These are phyloP conservation scores for Philonicus albiceps DNA, from an alignment of 2,888 invertebrate species.

Conservation along the genomic window DNA sequence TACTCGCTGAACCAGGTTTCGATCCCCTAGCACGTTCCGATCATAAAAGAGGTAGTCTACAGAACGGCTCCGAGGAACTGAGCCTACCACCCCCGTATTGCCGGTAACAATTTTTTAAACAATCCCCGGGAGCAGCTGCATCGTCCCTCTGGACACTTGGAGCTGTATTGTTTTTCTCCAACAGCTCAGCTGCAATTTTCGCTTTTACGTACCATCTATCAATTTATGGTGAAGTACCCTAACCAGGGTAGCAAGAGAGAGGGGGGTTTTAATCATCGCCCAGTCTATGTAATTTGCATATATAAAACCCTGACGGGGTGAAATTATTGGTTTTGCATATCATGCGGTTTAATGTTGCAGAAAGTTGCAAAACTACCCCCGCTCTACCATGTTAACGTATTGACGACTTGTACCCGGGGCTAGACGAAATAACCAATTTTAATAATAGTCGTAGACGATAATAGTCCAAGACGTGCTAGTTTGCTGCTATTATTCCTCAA, in stretches of 20 bases:
- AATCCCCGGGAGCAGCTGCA: background rate
- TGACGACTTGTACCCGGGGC: background rate
- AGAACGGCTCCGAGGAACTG: background rate
- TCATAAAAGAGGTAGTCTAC: background rate
- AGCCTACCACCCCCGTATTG: background rate
- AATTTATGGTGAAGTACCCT: background rate
- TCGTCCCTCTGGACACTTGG: background rate
- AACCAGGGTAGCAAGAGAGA: background rate
- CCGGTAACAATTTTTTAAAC: background rate
- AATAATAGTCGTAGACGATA: background rate
- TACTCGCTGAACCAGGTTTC: background rate
- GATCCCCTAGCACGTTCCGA: background rate
- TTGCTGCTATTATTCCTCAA: background rate
- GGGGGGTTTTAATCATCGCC: conserved; percentile 26
- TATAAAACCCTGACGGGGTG: conserved; percentile 32
- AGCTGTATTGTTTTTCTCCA: background rate
- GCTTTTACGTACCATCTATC: background rate
- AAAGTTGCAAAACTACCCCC: conserved; percentile 27
- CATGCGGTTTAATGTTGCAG: conserved; percentile 42
- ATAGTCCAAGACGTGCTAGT: background rate
- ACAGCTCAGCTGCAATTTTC: conserved; percentile 1
- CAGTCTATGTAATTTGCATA: conserved; percentile 43
- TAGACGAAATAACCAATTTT: background rate
- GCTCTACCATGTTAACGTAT: background rate
- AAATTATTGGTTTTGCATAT: conserved; percentile 48